Percentiles rank a stretch among this genome's conserved stretches.
Conservation (phyloP, 92 coral and sea anemone species). For the Meandrina meandrites region DNA sequence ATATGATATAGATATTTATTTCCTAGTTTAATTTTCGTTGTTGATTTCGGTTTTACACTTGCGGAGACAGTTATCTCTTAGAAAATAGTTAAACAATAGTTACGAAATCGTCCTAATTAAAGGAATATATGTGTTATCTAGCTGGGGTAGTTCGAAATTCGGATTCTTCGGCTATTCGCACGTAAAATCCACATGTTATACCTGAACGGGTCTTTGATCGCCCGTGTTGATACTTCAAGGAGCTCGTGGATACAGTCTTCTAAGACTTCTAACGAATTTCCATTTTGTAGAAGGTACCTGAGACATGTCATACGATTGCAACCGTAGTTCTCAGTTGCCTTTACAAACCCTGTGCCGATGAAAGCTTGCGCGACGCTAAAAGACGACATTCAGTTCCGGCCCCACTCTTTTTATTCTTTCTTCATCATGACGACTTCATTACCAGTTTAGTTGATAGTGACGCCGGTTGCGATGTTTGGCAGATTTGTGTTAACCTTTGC, state of each 20-base stretch:
- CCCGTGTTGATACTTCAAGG: neutral
- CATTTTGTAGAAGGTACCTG: neutral
- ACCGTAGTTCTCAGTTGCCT: neutral
- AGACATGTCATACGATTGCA: neutral
- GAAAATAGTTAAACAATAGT: neutral
- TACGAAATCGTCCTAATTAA: neutral
- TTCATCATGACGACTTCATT: neutral
- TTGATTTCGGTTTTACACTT: neutral
- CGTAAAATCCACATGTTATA: too few relatives aligned
- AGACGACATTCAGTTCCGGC: too few relatives aligned
- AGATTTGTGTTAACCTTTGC: neutral
- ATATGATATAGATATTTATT: neutral
- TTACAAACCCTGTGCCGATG: neutral
- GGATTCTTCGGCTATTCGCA: too few relatives aligned
- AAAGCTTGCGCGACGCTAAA: neutral
- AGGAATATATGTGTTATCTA: neutral
- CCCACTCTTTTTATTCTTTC: too few relatives aligned
- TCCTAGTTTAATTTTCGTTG: neutral
- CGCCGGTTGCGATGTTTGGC: neutral
- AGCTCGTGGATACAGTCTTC: neutral
- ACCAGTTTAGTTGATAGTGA: neutral
- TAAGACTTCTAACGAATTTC: neutral
- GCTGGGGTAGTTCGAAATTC: too few relatives aligned
- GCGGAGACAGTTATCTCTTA: neutral
- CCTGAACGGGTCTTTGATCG: too few relatives aligned